Conservation (phyloP, 2,113 vertebrate genomes). For the Bostrychus sinensis region DNA sequence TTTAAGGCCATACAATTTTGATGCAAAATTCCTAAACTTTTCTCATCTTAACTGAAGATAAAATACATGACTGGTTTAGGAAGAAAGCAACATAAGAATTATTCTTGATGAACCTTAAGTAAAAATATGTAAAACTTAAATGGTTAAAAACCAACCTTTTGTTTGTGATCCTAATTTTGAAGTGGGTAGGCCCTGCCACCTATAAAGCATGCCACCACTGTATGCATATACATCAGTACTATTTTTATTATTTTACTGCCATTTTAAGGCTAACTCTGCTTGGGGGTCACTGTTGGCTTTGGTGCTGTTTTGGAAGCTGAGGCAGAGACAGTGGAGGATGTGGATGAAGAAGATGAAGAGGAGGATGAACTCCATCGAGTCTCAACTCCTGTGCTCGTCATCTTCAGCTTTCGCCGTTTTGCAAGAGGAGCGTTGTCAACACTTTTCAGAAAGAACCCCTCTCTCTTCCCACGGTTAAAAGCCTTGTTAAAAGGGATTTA, state of each 20-base stretch:
- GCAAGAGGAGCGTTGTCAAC: constrained; percentile 92
- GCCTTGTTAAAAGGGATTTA: constrained; percentile 76
- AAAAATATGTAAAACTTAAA: constrained; percentile 6
- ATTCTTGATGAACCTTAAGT: not conserved
- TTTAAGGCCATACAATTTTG: constrained; percentile 32
- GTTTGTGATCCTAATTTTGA: constrained; percentile 19
- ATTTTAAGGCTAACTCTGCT: constrained; percentile 60
- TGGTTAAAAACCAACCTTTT: constrained; percentile 25
- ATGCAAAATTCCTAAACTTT: constrained; percentile 16
- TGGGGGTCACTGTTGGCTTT: constrained; percentile 67
- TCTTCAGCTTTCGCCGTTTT: constrained; percentile 88
- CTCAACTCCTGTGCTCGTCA: constrained; percentile 86
- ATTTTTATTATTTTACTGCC: constrained; percentile 9
- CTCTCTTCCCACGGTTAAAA: constrained; percentile 89
- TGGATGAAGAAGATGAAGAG: constrained; percentile 83
- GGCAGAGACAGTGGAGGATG: constrained; percentile 69
- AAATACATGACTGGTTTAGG: constrained; percentile 34
- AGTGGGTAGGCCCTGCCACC: constrained; percentile 6
- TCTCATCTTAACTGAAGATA: constrained; percentile 10
- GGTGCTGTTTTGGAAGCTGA: constrained; percentile 61
- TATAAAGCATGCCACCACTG: not conserved
- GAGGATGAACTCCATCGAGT: constrained; percentile 84
- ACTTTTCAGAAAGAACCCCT: constrained; percentile 92
- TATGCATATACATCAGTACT: constrained; percentile 21
- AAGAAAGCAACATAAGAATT: constrained; percentile 11